These are phyloP conservation scores for Anabacerthia variegaticeps DNA, from an alignment of 2,797 vertebrate genomes.

Conservation along the genomic window DNA sequence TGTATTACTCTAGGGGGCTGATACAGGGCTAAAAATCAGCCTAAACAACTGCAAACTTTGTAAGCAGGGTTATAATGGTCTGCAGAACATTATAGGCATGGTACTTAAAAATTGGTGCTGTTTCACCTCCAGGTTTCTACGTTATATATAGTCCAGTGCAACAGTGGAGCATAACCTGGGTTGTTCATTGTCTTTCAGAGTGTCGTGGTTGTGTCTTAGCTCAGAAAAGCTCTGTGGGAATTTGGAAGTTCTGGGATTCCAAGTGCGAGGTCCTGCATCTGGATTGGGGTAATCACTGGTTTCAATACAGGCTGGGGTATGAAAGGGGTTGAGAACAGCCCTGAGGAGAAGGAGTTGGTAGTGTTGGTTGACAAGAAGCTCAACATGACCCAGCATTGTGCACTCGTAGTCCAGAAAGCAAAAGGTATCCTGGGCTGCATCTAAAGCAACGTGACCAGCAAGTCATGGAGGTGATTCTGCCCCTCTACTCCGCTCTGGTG, in stretches of 20 bases:
- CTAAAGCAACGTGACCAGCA: neutral
- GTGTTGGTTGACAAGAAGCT: neutral
- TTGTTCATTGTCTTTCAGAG: neutral
- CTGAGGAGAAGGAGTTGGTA: neutral
- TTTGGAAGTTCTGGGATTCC: neutral
- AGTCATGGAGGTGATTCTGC: neutral
- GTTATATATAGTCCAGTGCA: neutral
- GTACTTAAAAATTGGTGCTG: neutral
- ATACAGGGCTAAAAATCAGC: neutral
- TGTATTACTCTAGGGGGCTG: neutral
- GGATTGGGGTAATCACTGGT: neutral
- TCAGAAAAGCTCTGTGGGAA: neutral
- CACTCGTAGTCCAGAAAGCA: neutral
- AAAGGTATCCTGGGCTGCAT: neutral
- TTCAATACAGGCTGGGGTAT: neutral
- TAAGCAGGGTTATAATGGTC: neutral
- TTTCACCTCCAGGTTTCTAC: neutral
- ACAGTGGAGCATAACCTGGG: neutral
- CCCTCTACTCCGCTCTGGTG: neutral
- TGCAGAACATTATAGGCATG: neutral
- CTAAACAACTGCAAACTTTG: neutral
- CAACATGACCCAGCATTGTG: neutral
- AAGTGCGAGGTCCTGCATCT: neutral
- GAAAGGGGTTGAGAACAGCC: neutral
- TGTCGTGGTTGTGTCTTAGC: neutral